A percentile compares a stretch with the other conserved stretches of the same genome.
Evolutionary conservation across 1,140 invertebrate genomes (phyloP).

Genomic region (Bombus sylvicola): DNA sequence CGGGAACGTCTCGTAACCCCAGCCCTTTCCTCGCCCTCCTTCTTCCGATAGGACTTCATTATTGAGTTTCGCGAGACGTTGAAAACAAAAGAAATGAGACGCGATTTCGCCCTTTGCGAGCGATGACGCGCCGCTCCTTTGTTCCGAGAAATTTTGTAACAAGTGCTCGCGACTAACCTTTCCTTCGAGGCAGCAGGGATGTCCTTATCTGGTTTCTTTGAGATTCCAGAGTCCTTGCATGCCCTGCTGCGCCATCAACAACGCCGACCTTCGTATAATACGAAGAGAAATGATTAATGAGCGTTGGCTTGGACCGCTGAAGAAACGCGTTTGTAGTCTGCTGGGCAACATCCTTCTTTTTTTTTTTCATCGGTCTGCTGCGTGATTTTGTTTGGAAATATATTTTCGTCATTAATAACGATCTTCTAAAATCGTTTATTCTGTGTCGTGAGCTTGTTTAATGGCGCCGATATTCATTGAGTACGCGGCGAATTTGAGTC

Average conservation of each 20-base stretch:
- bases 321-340: neutral
- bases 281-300: slow-evolving; percentile 18
- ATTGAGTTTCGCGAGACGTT: slow-evolving; percentile 52
- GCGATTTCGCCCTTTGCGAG: neutral
- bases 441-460: no score
- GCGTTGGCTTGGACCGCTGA: neutral
- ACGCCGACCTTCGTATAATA: no score
- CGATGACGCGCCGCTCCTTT: neutral
- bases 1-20: slow-evolving; percentile 1
- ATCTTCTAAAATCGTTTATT: no score
- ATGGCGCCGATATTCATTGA: no score
- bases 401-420: no score
- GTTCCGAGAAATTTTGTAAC: slow-evolving; percentile 1
- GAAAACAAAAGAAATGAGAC: slow-evolving; percentile 7
- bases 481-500: no score
- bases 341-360: neutral
- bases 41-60: slow-evolving; percentile 36
- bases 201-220: neutral
- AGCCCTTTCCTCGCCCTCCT: neutral
- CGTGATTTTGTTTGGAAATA: neutral
- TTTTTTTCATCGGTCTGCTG: neutral
- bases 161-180: neutral
- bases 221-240: no score
- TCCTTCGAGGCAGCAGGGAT: neutral
- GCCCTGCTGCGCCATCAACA: no score